Base-by-base conservation (phyloP, 1,140 invertebrate genomes). In the Epicauta chinensis region DNA sequence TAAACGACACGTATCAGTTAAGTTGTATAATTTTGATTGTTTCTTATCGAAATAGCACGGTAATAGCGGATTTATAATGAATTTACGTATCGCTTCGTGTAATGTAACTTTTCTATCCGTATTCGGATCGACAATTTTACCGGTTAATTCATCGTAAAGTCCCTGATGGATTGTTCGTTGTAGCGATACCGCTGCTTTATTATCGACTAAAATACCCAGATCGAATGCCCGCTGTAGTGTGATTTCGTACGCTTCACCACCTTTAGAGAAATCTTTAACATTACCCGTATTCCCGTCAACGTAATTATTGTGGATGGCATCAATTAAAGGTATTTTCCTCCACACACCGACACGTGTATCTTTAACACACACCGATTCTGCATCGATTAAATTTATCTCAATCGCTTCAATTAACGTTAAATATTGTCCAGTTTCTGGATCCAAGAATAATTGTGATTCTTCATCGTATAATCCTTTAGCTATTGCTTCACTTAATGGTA, bases 81-180 rank as follows among this genome's bases (percentile, higher is more conserved):
- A 87, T 40, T 83, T 80, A 29, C 88, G 75, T 65, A 93, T 89
- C 3, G 89, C 83, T 72, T 94, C 90, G 58, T 91, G 83, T 9
- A 96, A 68, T 12, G 88, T 90, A 5, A 92, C 82, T 61, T 83
- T 80, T 47, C 84, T 78, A 15, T 82, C 84, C 1, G 82, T 86
- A 23, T 77, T 77, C 9, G 87, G 83, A 73, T 94, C 89, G 14
- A 80, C 78, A 15, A 96, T 79, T 73, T 88, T 87, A n/a, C 91
- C 89, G 1, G 80, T 83, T 44, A 76, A 74, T 44, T 88, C 85
- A 59, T 89, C 83, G 64, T 93, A 93, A 0, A 91, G 70, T 2
- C 91, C 91, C 72, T 91, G 86, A 69, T 92, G 88, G 38, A 94
- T 82, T 1, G 88, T 87, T 68, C 86, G 76, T 65, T 93, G 91